Evolutionary conservation across 1,140 invertebrate genomes (phyloP).

Genomic region (Scaptomyza graminum): DNA sequence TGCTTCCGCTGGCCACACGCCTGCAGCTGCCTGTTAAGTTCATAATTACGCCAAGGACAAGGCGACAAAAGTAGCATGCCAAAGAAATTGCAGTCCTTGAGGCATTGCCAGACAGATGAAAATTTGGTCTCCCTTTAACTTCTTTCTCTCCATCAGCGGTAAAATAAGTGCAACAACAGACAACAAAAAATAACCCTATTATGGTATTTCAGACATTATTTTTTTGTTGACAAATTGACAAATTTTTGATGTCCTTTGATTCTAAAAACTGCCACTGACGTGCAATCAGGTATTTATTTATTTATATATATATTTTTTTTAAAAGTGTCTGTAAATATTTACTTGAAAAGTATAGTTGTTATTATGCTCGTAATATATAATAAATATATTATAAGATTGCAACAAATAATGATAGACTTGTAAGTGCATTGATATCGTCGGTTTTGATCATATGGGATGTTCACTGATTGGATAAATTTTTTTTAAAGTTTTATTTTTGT

Average conservation of each 20-base stretch:
- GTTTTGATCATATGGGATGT: constrained; percentile 4
- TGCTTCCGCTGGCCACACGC: constrained; percentile 29
- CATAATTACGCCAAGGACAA: constrained; percentile 58
- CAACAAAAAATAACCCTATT: constrained; percentile 19
- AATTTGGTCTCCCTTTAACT: constrained; percentile 1
- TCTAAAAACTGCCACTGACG: constrained; percentile 20
- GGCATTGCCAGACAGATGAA: constrained; percentile 15
- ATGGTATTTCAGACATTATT: constrained; percentile 56
- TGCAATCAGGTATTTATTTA: constrained; percentile 20
- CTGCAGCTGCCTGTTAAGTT: constrained; percentile 41
- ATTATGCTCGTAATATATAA: too few relatives aligned
- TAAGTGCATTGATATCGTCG: constrained; percentile 25
- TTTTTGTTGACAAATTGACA: constrained; percentile 50
- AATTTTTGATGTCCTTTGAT: constrained; percentile 43
- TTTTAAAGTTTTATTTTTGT: constrained; percentile 22
- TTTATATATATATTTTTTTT: constrained; percentile 21
- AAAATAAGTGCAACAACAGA: constrained; percentile 64
- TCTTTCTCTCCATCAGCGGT: constrained; percentile 48
- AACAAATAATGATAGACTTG: too few relatives aligned
- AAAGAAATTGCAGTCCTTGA: constrained; percentile 44
- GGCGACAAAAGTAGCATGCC: constrained; percentile 41
- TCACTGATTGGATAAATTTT: constrained; percentile 35
- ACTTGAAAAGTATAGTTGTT: too few relatives aligned
- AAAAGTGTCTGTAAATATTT: too few relatives aligned
- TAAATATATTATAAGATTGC: too few relatives aligned